phyloP scores from a whole-genome alignment of 2,797 vertebrate genomes.

The Pogonophryne albipinna region DNA sequence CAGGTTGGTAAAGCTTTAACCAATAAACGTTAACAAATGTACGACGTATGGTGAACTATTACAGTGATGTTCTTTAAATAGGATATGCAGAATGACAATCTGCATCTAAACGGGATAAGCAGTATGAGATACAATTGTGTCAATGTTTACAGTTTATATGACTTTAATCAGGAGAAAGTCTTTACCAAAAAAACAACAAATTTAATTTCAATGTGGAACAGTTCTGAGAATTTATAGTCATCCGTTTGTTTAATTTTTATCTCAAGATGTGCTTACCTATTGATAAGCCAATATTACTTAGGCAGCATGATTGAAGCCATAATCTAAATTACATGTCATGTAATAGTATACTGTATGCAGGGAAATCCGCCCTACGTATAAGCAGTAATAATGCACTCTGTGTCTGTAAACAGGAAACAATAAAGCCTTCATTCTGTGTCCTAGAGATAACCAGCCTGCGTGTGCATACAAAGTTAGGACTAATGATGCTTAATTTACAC shows the following conservation, averaged over 20 bases:
- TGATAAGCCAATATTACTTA: neutral
- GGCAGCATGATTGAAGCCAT: neutral
- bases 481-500: conserved; percentile 32
- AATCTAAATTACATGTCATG: neutral
- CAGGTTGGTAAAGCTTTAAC: neutral
- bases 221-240: neutral
- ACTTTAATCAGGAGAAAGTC: neutral
- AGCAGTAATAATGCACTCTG: neutral
- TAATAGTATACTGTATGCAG: neutral
- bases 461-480: conserved; percentile 10
- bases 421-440: conserved; percentile 45
- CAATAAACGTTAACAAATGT: neutral
- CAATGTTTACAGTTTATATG: neutral
- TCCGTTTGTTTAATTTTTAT: neutral
- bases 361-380: neutral
- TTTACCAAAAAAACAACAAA: neutral
- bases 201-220: neutral
- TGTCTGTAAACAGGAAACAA: conserved; percentile 34
- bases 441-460: conserved; percentile 52
- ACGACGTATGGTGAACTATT: conserved; percentile 39
- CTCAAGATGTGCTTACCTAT: neutral
- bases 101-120: neutral
- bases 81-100: conserved; percentile 21
- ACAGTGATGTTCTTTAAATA: conserved; percentile 38
- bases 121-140: neutral